Conservation (phyloP, 2,113 vertebrate genomes). For the Campylomormyrus numenius region DNA sequence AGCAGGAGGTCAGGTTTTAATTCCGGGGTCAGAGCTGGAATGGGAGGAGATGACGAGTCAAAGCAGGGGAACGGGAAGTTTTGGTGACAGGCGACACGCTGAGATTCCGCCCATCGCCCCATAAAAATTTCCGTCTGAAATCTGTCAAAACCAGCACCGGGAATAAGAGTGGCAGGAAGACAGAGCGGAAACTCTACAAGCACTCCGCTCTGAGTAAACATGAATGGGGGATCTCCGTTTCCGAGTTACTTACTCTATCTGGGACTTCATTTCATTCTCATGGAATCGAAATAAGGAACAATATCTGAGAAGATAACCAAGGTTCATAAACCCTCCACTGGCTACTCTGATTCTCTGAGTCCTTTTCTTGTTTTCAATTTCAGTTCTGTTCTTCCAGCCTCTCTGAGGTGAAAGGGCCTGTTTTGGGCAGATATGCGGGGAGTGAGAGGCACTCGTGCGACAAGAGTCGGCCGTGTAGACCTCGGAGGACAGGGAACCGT, state of each 20-base stretch:
- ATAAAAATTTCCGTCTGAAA: not conserved
- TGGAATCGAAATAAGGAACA: not conserved
- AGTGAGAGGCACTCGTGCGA: not conserved
- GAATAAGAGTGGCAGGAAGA: not conserved
- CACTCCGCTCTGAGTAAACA: not conserved
- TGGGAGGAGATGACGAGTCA: not conserved
- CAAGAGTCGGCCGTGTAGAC: not conserved
- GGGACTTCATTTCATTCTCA: not conserved
- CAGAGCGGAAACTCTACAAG: too few species aligned
- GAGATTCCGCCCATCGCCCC: not conserved
- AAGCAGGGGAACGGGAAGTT: conserved; percentile 2
- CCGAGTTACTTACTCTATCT: not conserved
- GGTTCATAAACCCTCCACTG: not conserved
- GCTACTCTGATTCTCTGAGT: not conserved
- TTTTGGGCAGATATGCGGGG: not conserved
- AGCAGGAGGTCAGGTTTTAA: not conserved
- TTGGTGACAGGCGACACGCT: not conserved
- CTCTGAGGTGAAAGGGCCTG: not conserved
- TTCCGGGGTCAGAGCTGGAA: conserved; percentile 4
- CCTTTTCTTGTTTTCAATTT: not conserved
- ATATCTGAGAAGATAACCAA: not conserved
- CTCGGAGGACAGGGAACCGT: too few species aligned
- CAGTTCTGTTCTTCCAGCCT: not conserved
- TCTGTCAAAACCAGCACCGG: not conserved
- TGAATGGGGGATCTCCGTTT: not conserved